Evolutionary conservation across 1,140 invertebrate genomes (phyloP).

Genomic region (Eumeta japonica): DNA sequence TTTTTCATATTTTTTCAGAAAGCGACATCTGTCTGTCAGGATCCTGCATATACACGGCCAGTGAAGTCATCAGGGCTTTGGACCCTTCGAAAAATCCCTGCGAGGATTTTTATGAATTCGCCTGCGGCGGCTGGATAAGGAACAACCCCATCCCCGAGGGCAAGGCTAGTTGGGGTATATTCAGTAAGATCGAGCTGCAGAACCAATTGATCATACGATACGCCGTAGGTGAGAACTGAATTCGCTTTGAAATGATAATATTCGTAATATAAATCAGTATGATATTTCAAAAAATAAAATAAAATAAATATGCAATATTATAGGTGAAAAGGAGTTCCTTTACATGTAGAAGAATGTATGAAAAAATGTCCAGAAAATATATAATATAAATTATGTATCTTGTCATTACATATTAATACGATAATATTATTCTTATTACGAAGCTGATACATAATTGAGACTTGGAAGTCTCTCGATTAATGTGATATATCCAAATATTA

Average conservation of each 20-base stretch:
- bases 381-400: too few species aligned
- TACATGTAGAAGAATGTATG: neutral
- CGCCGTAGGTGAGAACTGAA: constrained; percentile 68
- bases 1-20: too few species aligned
- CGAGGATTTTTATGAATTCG: constrained; percentile 91
- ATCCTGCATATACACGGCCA: constrained; percentile 83
- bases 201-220: constrained; percentile 92
- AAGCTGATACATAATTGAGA: too few species aligned
- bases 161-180: constrained; percentile 94
- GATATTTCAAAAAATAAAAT: too few species aligned
- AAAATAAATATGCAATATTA: neutral
- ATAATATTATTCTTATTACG: too few species aligned
- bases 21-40: constrained; percentile 74
- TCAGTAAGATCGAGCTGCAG: constrained; percentile 87
- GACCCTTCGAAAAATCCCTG: constrained; percentile 82
- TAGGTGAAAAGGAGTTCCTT: too few species aligned
- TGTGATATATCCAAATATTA: too few species aligned
- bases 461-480: too few species aligned
- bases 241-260: neutral
- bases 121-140: constrained; percentile 91
- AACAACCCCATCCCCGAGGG: constrained; percentile 89
- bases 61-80: constrained; percentile 81
- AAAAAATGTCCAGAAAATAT: too few species aligned
- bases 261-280: too few species aligned
- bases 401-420: too few species aligned